These are phyloP conservation scores for Micromys minutus DNA, from an alignment of 2,113 vertebrate species.

Conservation along the genomic window DNA sequence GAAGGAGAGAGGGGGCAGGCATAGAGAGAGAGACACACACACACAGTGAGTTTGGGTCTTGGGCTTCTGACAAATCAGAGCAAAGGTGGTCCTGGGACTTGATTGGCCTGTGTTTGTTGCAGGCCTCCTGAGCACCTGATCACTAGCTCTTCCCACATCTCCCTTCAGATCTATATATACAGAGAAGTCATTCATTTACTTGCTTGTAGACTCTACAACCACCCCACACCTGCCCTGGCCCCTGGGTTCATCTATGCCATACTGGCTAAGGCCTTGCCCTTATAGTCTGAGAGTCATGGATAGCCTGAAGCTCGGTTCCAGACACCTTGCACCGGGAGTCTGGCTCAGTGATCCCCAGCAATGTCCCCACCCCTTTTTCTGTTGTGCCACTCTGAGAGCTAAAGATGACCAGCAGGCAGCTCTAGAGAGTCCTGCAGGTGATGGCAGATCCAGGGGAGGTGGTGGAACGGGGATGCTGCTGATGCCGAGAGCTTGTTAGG, in stretches of 20 bases:
- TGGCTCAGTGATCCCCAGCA: fast-evolving
- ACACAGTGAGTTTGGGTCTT: background rate
- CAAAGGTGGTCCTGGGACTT: background rate
- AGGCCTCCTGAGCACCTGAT: background rate
- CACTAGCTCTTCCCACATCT: background rate
- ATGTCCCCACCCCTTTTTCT: background rate
- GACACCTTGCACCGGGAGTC: background rate
- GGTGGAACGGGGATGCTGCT: background rate
- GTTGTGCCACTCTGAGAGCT: background rate
- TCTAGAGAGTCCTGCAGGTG: background rate
- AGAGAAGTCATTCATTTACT: background rate
- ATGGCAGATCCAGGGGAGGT: background rate
- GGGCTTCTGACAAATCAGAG: background rate
- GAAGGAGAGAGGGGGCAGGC: background rate
- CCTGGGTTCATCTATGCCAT: background rate
- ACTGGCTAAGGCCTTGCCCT: background rate
- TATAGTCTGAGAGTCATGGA: background rate
- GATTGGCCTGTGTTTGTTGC: background rate
- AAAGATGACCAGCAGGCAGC: background rate
- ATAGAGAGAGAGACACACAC: background rate
- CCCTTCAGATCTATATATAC: background rate
- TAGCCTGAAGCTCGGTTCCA: background rate
- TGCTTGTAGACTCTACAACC: too few species aligned
- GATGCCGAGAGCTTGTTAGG: background rate
- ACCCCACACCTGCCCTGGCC: background rate